Conservation (phyloP, 2,113 vertebrate genomes). For the human region DNA sequence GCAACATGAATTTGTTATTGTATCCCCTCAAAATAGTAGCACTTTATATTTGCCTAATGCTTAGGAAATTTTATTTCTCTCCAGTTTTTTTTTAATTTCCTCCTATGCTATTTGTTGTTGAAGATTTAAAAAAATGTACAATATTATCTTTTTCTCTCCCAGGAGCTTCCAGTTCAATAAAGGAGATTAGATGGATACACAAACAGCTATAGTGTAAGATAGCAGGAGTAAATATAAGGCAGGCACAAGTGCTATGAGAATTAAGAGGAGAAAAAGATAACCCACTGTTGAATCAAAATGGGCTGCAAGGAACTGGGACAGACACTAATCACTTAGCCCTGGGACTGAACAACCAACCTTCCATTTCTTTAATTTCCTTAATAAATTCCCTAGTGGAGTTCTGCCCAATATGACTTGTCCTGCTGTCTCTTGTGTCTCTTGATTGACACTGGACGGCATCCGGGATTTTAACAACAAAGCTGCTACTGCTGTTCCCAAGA, state of each 20-base stretch:
- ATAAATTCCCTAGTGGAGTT: background rate
- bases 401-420: background rate
- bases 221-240: background rate
- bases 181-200: conserved; percentile 18
- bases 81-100: background rate
- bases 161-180: conserved; percentile 43
- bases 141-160: conserved; percentile 44
- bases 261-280: conserved; percentile 28
- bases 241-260: background rate
- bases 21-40: background rate
- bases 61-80: background rate
- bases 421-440: background rate
- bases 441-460: background rate
- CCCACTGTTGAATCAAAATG: conserved; percentile 6
- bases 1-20: background rate
- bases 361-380: background rate
- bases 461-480: background rate
- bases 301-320: background rate
- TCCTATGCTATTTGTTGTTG: conserved; percentile 7
- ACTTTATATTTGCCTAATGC: background rate
- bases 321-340: background rate
- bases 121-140: background rate
- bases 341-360: background rate
- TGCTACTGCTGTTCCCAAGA: background rate
- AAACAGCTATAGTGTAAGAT: background rate